These are phyloP conservation scores for Sarcophaga subvicina DNA, from an alignment of 2,888 invertebrate species.

Conservation along the genomic window DNA sequence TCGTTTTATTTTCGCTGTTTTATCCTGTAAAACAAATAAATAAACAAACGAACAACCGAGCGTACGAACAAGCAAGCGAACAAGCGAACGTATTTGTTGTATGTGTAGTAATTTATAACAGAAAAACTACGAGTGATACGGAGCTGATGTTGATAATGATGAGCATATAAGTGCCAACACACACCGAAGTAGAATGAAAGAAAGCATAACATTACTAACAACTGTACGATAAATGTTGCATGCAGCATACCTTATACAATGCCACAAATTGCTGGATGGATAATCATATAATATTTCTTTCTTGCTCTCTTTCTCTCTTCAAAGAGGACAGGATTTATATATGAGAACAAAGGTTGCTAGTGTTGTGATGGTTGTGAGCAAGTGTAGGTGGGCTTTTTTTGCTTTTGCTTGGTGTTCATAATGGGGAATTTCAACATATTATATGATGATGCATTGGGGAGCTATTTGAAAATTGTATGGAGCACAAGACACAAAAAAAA, in stretches of 20 bases:
- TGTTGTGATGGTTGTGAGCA: not conserved
- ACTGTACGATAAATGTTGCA: slow-evolving; percentile 33
- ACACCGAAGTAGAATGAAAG: slow-evolving; percentile 9
- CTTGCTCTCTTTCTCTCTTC: not conserved
- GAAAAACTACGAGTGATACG: slow-evolving; percentile 32
- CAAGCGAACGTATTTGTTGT: slow-evolving; percentile 19
- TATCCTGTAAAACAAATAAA: no score
- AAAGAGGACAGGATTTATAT: slow-evolving; percentile 26
- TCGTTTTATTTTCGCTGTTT: not conserved
- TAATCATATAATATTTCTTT: slow-evolving; percentile 54
- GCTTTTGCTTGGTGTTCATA: slow-evolving; percentile 15
- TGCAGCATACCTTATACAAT: slow-evolving; percentile 26
- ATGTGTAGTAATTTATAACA: slow-evolving; percentile 8
- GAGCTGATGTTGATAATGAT: slow-evolving; percentile 38
- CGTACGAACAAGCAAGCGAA: not conserved
- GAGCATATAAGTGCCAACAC: slow-evolving; percentile 45
- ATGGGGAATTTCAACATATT: slow-evolving; percentile 51
- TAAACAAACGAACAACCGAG: slow-evolving; percentile 1
- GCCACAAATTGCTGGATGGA: slow-evolving; percentile 53
- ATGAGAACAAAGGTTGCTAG: not conserved
- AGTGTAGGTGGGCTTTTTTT: not conserved
- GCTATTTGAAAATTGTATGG: slow-evolving; percentile 56
- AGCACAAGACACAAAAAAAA: no score
- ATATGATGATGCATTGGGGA: slow-evolving; percentile 65
- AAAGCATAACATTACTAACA: slow-evolving; percentile 20